Conservation (phyloP, 2,113 vertebrate species). For the Baryphthengus martii region DNA sequence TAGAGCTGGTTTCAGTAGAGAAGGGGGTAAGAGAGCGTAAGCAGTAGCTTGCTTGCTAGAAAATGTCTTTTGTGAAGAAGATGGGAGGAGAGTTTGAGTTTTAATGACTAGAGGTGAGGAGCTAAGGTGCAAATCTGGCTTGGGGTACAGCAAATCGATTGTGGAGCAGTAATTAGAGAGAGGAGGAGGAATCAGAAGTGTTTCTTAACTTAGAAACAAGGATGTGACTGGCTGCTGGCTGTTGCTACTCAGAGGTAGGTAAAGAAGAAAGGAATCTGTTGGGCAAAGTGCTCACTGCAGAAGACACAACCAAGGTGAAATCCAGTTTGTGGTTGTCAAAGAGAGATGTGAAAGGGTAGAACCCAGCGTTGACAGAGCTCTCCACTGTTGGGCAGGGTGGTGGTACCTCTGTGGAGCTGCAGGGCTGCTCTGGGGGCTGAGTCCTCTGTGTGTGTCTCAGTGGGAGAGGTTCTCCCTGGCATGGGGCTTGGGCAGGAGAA, state of each 20-base stretch:
- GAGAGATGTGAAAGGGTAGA: not conserved
- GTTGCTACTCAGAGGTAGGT: slow-evolving; percentile 2
- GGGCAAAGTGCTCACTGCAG: not conserved
- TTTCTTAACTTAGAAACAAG: slow-evolving; percentile 49
- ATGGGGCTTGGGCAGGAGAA: not conserved
- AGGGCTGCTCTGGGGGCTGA: not conserved
- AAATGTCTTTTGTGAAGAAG: not conserved
- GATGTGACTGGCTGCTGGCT: slow-evolving; percentile 32
- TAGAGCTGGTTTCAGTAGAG: slow-evolving; percentile 9
- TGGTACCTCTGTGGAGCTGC: not conserved
- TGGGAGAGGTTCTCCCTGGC: not conserved
- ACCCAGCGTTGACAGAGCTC: not conserved
- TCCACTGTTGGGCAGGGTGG: not conserved
- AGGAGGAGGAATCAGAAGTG: slow-evolving; percentile 55
- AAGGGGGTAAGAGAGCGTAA: not conserved
- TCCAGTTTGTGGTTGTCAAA: not conserved
- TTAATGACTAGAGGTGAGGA: not conserved
- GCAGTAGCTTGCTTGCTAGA: not conserved
- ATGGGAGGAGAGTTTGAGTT: slow-evolving; percentile 38
- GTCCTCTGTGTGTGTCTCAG: not conserved
- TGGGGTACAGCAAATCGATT: not conserved
- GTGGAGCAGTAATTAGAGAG: slow-evolving; percentile 26
- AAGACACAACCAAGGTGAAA: not conserved
- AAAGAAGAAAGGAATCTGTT: not conserved
- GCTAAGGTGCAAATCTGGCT: slow-evolving; percentile 6